Conservation (phyloP, 2,797 vertebrate species). For the Dendrocincla tyrannina region DNA sequence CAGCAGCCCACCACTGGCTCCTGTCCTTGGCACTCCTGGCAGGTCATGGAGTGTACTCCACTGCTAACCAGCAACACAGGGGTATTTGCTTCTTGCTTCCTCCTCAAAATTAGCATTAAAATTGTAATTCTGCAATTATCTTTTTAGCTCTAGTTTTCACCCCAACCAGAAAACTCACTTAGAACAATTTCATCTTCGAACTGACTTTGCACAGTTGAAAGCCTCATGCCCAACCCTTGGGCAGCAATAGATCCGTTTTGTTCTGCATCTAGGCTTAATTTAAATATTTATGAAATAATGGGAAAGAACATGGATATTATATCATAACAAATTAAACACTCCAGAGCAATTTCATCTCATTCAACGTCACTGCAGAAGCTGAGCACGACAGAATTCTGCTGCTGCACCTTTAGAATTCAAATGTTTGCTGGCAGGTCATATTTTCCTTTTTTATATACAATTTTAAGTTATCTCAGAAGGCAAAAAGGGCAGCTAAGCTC, state of each 20-base stretch:
- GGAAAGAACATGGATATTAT: neutral
- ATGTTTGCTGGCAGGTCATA: neutral
- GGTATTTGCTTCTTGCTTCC: neutral
- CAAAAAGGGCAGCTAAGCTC: neutral
- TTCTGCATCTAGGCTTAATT: neutral
- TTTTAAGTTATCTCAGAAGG: neutral
- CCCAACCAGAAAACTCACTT: neutral
- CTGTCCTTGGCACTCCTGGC: neutral
- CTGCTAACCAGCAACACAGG: neutral
- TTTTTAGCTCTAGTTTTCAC: neutral
- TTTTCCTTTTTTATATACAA: neutral
- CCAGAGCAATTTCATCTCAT: neutral
- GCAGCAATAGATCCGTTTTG: neutral
- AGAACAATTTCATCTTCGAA: neutral
- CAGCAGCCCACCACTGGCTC: neutral
- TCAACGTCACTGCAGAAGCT: constrained; percentile 2
- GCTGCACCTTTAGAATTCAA: neutral
- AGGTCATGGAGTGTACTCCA: neutral
- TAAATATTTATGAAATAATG: constrained; percentile 32
- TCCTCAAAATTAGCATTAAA: neutral
- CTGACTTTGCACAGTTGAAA: neutral
- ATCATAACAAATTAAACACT: constrained; percentile 36
- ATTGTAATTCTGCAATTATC: neutral
- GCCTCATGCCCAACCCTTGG: neutral
- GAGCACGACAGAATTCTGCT: neutral